Conservation (phyloP, 2,113 vertebrate genomes). For the Anser brachyrhynchus region DNA sequence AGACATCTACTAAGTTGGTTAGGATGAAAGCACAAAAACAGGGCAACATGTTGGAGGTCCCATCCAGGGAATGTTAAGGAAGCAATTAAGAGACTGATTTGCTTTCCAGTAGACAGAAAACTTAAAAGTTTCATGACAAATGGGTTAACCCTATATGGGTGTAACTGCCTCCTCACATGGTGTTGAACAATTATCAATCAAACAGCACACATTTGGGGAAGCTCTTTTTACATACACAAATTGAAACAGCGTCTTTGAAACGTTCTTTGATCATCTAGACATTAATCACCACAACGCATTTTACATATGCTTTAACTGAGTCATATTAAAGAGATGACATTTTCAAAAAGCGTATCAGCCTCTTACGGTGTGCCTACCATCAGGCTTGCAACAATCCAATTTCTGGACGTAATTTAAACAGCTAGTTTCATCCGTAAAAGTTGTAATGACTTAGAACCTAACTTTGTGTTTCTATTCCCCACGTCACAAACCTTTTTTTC, state of each 20-base stretch:
- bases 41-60: neutral
- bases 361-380: neutral
- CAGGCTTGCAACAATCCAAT: neutral
- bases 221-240: neutral
- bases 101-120: neutral
- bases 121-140: neutral
- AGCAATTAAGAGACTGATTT: neutral
- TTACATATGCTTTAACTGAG: neutral
- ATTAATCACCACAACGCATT: neutral
- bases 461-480: neutral
- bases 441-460: neutral
- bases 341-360: neutral
- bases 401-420: neutral
- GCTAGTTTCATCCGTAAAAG: neutral
- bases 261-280: neutral
- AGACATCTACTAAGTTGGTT: neutral
- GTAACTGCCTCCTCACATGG: neutral
- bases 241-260: neutral
- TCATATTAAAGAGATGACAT: neutral
- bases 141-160: neutral
- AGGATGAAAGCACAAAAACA: neutral
- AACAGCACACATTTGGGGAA: neutral
- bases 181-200: neutral
- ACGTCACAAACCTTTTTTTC: neutral
- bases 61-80: neutral